A percentile compares a stretch with the other conserved stretches of the same genome.
Conservation (phyloP, 2,113 vertebrate species). For the Chelonoidis abingdonii region DNA sequence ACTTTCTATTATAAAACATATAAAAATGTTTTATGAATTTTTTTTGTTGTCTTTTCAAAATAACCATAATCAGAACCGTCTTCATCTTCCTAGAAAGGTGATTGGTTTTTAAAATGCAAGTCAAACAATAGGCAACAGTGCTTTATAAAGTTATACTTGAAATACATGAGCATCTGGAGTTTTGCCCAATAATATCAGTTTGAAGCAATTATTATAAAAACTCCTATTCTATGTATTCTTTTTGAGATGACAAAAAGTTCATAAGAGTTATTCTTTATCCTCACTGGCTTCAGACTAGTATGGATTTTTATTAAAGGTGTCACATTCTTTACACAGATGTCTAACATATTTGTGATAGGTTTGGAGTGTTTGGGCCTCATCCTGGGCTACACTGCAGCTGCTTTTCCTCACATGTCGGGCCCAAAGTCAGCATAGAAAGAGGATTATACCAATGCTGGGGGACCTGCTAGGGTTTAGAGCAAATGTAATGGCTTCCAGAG, state of each 20-base stretch:
- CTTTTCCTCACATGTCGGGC: neutral
- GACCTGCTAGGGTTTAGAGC: neutral
- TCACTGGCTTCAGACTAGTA: neutral
- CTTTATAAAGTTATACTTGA: neutral
- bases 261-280: neutral
- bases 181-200: neutral
- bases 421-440: neutral
- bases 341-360: neutral
- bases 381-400: neutral
- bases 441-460: neutral
- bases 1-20: neutral
- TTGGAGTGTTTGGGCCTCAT: neutral
- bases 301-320: neutral
- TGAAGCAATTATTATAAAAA: neutral
- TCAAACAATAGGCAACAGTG: neutral
- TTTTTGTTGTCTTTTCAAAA: neutral
- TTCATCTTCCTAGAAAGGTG: neutral
- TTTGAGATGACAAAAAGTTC: neutral
- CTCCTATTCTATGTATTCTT: neutral
- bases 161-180: neutral
- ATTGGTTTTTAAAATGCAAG: neutral
- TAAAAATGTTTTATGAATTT: neutral
- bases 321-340: rapidly evolving
- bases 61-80: neutral
- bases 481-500: neutral